phyloP scores from a whole-genome alignment of 1,140 invertebrate species.

The Anastrepha ludens region DNA sequence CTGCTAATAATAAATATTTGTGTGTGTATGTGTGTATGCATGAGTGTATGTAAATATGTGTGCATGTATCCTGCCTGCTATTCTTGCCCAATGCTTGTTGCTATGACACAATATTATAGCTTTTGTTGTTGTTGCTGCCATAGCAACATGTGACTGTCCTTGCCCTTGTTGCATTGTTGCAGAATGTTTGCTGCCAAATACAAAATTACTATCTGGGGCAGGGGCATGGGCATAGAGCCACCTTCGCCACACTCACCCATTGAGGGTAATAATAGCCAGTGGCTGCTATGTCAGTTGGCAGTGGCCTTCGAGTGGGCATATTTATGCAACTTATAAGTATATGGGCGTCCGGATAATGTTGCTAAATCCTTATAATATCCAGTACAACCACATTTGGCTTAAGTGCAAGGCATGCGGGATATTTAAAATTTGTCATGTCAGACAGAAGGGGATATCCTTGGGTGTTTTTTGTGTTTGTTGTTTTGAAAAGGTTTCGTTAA shows the following conservation, averaged over 20 bases:
- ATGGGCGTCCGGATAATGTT: slow-evolving; percentile 49
- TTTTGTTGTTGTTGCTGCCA: not conserved
- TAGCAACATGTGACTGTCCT: slow-evolving; percentile 30
- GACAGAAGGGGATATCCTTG: not conserved
- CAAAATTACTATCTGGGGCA: not conserved
- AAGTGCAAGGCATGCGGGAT: not conserved
- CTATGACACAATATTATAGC: not conserved
- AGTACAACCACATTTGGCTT: not conserved
- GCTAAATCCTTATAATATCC: slow-evolving; percentile 20
- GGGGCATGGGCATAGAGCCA: not conserved
- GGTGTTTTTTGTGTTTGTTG: too few relatives aligned
- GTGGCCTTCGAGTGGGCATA: slow-evolving; percentile 7
- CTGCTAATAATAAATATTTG: too few relatives aligned
- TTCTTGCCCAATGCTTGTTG: not conserved
- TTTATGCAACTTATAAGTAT: slow-evolving; percentile 17
- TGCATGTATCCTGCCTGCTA: not conserved
- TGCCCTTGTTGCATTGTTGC: not conserved
- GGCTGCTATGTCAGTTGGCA: not conserved
- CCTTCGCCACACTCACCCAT: not conserved
- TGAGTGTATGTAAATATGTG: too few relatives aligned
- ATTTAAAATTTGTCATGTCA: not conserved
- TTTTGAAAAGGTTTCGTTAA: not conserved
- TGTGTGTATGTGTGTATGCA: too few relatives aligned
- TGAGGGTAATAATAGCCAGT: not conserved
- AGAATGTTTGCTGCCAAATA: not conserved